These are phyloP conservation scores for Chymomyza caudatula DNA, from an alignment of 2,888 invertebrate species.

Conservation along the genomic window DNA sequence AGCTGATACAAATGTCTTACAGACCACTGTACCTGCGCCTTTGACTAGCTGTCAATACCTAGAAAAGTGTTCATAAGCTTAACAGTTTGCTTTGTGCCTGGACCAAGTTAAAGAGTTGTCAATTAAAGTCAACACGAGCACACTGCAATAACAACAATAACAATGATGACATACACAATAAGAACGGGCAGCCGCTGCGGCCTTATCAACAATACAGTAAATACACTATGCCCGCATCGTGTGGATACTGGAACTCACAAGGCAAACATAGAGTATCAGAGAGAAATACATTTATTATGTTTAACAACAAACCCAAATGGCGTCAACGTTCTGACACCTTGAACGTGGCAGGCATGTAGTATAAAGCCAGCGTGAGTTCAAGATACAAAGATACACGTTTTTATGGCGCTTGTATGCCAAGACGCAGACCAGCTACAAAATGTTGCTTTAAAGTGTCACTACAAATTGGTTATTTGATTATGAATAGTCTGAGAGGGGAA, in stretches of 20 bases:
- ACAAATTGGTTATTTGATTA: conserved; percentile 54
- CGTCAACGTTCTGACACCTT: conserved; percentile 59
- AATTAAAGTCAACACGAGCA: conserved; percentile 65
- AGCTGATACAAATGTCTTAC: not conserved
- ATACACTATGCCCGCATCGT: conserved; percentile 38
- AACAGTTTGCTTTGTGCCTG: conserved; percentile 27
- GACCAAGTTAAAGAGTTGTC: conserved; percentile 58
- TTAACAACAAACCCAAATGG: conserved; percentile 66
- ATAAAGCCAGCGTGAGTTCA: conserved; percentile 22
- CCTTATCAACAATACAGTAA: not conserved
- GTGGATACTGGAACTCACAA: conserved; percentile 15
- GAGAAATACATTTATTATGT: conserved; percentile 65
- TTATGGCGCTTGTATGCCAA: conserved; percentile 57
- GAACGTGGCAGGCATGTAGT: conserved; percentile 18
- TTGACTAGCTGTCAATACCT: conserved; percentile 5
- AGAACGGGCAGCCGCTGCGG: not conserved
- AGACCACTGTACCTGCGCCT: not conserved
- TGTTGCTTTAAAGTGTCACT: conserved; percentile 69
- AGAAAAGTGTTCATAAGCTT: conserved; percentile 27
- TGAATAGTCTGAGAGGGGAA: conserved; percentile 11
- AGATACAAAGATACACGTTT: conserved; percentile 23
- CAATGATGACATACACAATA: conserved; percentile 27
- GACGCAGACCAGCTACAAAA: not conserved
- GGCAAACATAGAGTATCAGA: conserved; percentile 47
- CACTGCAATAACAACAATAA: conserved; percentile 18